Evolutionary conservation across 2,113 vertebrate genomes (phyloP), one percentile per base, ranked within the genome.

Genomic region (Diphyllodes magnificus): DNA sequence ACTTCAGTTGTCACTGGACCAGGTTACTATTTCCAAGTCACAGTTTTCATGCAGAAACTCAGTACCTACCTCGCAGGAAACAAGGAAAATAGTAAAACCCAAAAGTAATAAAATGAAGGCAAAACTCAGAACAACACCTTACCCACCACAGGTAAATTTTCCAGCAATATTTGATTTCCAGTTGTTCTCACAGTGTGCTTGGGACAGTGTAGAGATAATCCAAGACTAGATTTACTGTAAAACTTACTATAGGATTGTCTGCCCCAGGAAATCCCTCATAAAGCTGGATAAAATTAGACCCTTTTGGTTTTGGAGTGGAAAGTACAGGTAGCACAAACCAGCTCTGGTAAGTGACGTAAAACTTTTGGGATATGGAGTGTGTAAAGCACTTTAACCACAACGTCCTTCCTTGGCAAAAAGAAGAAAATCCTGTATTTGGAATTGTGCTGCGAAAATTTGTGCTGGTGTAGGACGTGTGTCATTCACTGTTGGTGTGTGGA

Each of bases 1-100:
- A 64, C 97, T 99, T 93, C 99, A 98, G 94, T 57, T 99, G 85
- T 99, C 99, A 45, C 97, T 98, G 96, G 99, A 99, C 88, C 99
- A 99, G 97, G 98, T 96, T 76, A 97, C 96, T 45, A 96, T 97
- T 61, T 95, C 97, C 79, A 98, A 98, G 95, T 94, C 97, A 40
- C 97, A 97, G 54, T 98, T 98, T 93, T 96, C 98, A 93, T 99
- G 98, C 97, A 98, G 98, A 97, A 98, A 96, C 88, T 82, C 98
- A 91, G 88, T 98, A 84, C 88, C 98, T 93, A 98, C 98, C 96
- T 98, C 98, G 75, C 99, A 98, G 95, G 98, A 99, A 95, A 97
- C 98, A 65, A 97, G 98, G 91, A 99, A 98, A 97, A 98, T 98
- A 56, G 96, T 98, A 30, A 98, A 98, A 96, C 97, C 98, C 97